Conservation (phyloP, 2,797 vertebrate genomes). For the Philypnodon macrostomus region DNA sequence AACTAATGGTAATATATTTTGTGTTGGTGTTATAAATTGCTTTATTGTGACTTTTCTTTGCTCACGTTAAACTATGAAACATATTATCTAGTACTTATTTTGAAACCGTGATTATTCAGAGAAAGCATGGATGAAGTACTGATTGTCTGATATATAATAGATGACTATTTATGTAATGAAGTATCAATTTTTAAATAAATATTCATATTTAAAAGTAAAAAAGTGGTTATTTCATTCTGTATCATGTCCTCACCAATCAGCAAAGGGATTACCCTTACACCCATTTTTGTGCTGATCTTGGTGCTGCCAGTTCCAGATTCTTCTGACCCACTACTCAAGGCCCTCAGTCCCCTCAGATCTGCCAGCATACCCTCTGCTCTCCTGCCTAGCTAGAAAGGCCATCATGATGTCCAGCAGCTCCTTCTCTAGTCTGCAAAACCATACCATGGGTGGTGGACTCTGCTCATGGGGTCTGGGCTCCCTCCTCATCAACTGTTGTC, state of each 20-base stretch:
- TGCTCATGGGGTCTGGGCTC: no score
- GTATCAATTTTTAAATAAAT: conserved; percentile 90
- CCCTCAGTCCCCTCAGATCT: no score
- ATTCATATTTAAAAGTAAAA: conserved; percentile 75
- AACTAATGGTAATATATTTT: conserved; percentile 78
- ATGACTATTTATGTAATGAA: conserved; percentile 88
- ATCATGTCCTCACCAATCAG: no score
- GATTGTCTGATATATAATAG: conserved; percentile 81
- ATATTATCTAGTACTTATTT: conserved; percentile 77
- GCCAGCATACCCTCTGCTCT: no score
- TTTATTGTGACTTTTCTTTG: conserved; percentile 84
- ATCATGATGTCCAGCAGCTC: no score
- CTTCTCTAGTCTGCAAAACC: no score
- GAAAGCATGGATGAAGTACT: conserved; percentile 80
- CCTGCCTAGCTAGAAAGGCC: no score
- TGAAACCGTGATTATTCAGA: conserved; percentile 76
- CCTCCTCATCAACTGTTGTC: no score
- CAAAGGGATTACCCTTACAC: background rate
- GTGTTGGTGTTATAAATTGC: conserved; percentile 83
- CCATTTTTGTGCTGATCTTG: no score
- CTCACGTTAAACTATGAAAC: conserved; percentile 67
- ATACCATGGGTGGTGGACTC: no score
- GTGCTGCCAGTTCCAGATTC: no score
- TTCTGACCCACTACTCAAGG: no score
- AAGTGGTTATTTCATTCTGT: background rate